Percentiles rank a stretch among this genome's conserved stretches.
These are phyloP conservation scores for Alca torda DNA, from an alignment of 2,797 vertebrate genomes.

Conservation along the genomic window DNA sequence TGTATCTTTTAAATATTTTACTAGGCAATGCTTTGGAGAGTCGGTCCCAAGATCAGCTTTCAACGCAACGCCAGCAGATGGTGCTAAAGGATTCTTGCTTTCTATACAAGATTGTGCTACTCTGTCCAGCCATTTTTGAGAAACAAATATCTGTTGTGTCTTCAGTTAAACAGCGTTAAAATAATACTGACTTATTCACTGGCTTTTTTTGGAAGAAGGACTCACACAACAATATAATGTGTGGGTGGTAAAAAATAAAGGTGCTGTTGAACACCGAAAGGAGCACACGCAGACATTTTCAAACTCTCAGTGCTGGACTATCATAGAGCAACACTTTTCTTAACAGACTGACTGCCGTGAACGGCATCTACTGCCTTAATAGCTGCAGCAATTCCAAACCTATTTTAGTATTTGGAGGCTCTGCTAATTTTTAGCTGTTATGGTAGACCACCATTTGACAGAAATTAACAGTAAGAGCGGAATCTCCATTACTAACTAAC, in stretches of 20 bases:
- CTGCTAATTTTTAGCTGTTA: slow-evolving; percentile 58
- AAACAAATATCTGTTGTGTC: slow-evolving; percentile 71
- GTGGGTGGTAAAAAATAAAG: neutral
- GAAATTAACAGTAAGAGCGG: slow-evolving; percentile 44
- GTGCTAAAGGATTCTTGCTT: slow-evolving; percentile 71
- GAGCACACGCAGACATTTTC: neutral
- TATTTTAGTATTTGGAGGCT: slow-evolving; percentile 53
- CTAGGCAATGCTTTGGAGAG: neutral
- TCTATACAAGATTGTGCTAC: neutral
- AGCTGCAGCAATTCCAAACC: slow-evolving; percentile 45
- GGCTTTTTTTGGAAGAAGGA: neutral
- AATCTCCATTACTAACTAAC: slow-evolving; percentile 49
- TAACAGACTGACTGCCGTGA: neutral
- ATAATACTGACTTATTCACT: neutral
- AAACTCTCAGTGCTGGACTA: neutral
- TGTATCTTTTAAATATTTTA: neutral
- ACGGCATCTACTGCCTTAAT: neutral
- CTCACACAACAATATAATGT: neutral
- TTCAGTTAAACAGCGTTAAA: slow-evolving; percentile 25
- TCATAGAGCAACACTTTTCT: neutral
- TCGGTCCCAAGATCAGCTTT: neutral
- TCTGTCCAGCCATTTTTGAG: slow-evolving; percentile 46
- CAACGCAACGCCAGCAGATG: slow-evolving; percentile 73
- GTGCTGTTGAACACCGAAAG: neutral
- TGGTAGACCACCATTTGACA: slow-evolving; percentile 37